Percentiles rank a stretch among this genome's conserved stretches.
Evolutionary conservation across 2,888 invertebrate species (phyloP).

Genomic region (Neria commutata): DNA sequence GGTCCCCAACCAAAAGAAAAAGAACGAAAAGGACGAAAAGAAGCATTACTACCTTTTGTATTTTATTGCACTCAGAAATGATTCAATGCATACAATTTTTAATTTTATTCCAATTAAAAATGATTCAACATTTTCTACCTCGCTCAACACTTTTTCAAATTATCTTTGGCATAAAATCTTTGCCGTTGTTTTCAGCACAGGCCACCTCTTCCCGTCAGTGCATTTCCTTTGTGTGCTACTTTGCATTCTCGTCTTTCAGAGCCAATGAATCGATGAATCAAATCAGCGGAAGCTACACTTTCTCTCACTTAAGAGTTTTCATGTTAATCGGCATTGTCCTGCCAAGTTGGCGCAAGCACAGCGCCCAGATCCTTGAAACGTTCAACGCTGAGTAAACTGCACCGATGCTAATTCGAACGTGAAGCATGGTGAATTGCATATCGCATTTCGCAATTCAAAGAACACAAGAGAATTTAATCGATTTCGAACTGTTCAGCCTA

Average conservation of each 20-base stretch:
- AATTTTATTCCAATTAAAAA: too few relatives aligned
- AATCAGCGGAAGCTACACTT: slow-evolving; percentile 11
- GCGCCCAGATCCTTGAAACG: background rate
- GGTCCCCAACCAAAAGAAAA: background rate
- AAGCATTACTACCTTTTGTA: background rate
- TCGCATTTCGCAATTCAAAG: slow-evolving; percentile 7
- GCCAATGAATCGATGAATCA: slow-evolving; percentile 8
- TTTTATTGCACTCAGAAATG: too few relatives aligned
- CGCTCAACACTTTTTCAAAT: too few relatives aligned
- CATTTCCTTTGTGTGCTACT: too few relatives aligned
- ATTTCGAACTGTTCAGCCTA: background rate
- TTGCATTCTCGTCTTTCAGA: slow-evolving; percentile 8
- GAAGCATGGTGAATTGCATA: background rate
- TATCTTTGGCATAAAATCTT: too few relatives aligned
- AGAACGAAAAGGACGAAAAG: background rate
- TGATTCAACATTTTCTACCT: too few relatives aligned
- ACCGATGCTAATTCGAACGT: background rate
- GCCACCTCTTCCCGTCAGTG: too few relatives aligned
- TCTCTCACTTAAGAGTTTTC: slow-evolving; percentile 12
- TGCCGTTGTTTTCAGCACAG: too few relatives aligned
- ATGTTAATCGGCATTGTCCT: slow-evolving; percentile 32
- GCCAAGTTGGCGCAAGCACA: slow-evolving; percentile 29
- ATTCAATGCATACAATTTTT: too few relatives aligned
- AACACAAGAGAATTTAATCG: background rate
- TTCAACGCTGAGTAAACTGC: background rate